Evolutionary conservation across 2,113 vertebrate genomes (phyloP), one percentile per base, ranked within the genome.

Genomic region (Leucopsar rothschildi): DNA sequence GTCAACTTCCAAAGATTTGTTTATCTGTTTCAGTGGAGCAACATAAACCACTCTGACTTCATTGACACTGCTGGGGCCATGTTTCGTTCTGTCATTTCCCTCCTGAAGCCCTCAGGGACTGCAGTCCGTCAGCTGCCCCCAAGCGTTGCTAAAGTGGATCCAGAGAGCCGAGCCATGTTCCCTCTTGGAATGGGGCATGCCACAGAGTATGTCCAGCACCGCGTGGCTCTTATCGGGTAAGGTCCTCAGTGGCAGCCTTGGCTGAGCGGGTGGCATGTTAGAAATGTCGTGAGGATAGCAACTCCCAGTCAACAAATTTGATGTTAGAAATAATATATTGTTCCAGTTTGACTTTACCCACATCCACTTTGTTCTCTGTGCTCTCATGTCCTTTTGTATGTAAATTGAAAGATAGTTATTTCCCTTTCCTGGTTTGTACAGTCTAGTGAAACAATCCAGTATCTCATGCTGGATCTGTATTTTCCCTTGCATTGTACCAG

Each of bases 181-280:
- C 99, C 99, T 3, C 98, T 99, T 15, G 99, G 99, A 44, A 86
- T 99, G 97, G 99, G 99, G 29, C 99, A 99, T 2, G 99, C 99
- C 0, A 98, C 98, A 0, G 98, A 99, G 97, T 99, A 99, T 3
- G 97, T 99, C 86, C 97, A 98, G 88, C 98, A 99, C 90, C 98
- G 99, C 1, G 96, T 99, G 82, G 99, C 98, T 7, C 98, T 99
- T 14, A 98, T 99, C 15, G 99, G 99, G 99, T 99, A 98, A 98
- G 98, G 83, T 16, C 21, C 55, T 28, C 21, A 10, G 5, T 0
- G 29, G 44, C 1, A 35, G 42, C 64, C 57, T 37, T 12, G 64
- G 12, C 33, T 11, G 72, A 47, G 12, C 3, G 7, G 12, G 29
- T 23, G 37, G 49, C 0, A 0, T 3, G 47, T 72, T 29, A 44